Evolutionary conservation across 2,888 invertebrate genomes (phyloP), one percentile per base, ranked within the genome.

Genomic region (Chironomus tentans): DNA sequence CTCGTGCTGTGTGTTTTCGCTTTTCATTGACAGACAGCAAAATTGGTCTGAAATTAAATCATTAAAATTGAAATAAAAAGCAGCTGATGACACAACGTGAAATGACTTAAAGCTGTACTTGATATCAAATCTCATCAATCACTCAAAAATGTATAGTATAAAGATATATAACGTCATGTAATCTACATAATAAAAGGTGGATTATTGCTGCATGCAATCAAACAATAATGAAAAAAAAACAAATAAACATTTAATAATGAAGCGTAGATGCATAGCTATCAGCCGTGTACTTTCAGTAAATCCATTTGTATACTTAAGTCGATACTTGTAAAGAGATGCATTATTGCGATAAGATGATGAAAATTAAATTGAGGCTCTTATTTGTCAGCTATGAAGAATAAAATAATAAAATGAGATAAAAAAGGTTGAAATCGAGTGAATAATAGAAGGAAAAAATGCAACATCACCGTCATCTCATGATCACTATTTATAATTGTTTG

Each of bases 41-140:
- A 56, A 56, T 56, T 56, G 56, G 15, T 18, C 56, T 56, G 15
- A 18, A 56, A 56, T 56, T 56, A 56, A 56, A 56, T 18, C 56
- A 56, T 56, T 56, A 56, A 18, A 56, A 10, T 10, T 2, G 38
- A 38, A 56, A 15, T 4, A n/a, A 56, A 56, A 15, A n/a, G 56
- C n/a, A 18, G 56, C n/a, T 56, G 56, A 56, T 56, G 56, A 56
- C 56, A 56, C 56, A 56, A 56, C 18, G 15, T 56, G 56, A 56
- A 7, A 56, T 56, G 18, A 56, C n/a, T 56, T 70, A 48, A 70
- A 48, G 47, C 47, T 21, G 47, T 48, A 70, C 70, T 70, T 71
- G 61, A 71, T 56, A 61, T 71, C 71, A 71, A 50, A 56, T 71
- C 56, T 56, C 71, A 48, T 71, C 71, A 71, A 71, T 71, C 71